These are phyloP conservation scores for Pristionchus japonicus DNA, from an alignment of 2,888 invertebrate genomes.

Conservation along the genomic window DNA sequence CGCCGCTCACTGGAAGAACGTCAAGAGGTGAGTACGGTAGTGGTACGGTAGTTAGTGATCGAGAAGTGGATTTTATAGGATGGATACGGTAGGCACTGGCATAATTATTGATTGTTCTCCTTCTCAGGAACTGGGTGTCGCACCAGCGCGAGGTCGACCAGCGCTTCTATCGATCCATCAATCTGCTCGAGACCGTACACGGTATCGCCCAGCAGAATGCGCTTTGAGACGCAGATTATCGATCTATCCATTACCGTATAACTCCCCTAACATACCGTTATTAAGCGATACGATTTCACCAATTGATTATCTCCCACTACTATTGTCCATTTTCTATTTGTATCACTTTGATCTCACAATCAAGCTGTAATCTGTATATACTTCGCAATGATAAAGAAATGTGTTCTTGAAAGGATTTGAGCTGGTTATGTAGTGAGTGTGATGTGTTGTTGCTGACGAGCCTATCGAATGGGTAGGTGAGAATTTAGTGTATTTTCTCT, in stretches of 20 bases:
- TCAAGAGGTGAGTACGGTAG: conserved; percentile 44
- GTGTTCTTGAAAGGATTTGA: too few species aligned
- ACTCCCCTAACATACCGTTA: too few species aligned
- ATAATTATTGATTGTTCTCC: not conserved
- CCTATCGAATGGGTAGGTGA: too few species aligned
- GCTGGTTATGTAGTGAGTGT: too few species aligned
- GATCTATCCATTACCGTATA: too few species aligned
- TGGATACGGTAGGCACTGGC: not conserved
- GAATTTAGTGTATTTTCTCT: too few species aligned
- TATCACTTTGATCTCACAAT: not conserved
- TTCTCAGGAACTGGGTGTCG: conserved; percentile 39
- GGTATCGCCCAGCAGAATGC: conserved; percentile 46
- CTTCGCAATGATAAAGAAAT: too few species aligned
- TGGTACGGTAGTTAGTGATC: not conserved
- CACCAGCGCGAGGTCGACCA: conserved; percentile 37
- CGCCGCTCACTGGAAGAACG: conserved; percentile 32
- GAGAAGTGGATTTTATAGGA: not conserved
- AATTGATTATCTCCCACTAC: too few species aligned
- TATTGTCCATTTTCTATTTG: not conserved
- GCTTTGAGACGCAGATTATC: conserved; percentile 40
- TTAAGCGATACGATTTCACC: too few species aligned
- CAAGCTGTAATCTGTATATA: not conserved
- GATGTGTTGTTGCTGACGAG: too few species aligned
- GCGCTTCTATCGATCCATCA: conserved; percentile 41
- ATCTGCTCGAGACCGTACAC: conserved; percentile 47